A percentile compares a stretch with the other conserved stretches of the same genome.
Evolutionary conservation across 2,888 invertebrate genomes (phyloP).

Genomic region (Penaeus monodon): DNA sequence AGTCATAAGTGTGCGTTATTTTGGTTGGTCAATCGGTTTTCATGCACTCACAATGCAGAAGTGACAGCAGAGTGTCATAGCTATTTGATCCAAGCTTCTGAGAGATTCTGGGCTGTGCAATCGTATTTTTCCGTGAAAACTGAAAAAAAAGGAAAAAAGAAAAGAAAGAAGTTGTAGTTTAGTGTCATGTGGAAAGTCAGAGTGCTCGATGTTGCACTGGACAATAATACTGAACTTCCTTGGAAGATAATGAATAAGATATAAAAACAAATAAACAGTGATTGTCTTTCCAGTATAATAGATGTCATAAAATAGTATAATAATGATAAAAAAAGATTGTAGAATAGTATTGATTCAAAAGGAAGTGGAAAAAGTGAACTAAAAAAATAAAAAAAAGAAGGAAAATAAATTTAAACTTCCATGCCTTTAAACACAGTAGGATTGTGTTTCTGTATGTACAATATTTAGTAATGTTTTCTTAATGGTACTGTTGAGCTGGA

Average conservation of each 20-base stretch:
- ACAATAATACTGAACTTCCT: no score
- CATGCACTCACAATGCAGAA: constrained; percentile 14
- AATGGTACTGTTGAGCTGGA: constrained; percentile 11
- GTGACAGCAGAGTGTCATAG: constrained; percentile 11
- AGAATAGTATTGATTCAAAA: constrained; percentile 16
- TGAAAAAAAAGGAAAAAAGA: neutral
- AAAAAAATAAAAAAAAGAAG: neutral
- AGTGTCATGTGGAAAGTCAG: neutral
- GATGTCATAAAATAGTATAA: neutral
- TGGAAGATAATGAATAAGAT: no score
- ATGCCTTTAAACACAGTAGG: constrained; percentile 46
- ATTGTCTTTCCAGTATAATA: no score
- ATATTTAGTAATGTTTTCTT: neutral
- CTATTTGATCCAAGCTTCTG: constrained; percentile 28
- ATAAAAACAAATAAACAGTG: no score
- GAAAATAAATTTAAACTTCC: constrained; percentile 13
- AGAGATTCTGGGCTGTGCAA: constrained; percentile 38
- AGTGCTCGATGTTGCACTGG: neutral
- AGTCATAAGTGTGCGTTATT: constrained; percentile 21
- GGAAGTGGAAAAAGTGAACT: constrained; percentile 6
- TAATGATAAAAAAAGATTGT: constrained; percentile 1
- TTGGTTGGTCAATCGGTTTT: no score
- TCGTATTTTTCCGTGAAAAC: constrained; percentile 1
- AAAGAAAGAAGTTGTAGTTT: neutral
- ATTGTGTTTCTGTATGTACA: constrained; percentile 34